Evolutionary conservation across 2,888 invertebrate species (phyloP).

Genomic region (Melipona beecheii): DNA sequence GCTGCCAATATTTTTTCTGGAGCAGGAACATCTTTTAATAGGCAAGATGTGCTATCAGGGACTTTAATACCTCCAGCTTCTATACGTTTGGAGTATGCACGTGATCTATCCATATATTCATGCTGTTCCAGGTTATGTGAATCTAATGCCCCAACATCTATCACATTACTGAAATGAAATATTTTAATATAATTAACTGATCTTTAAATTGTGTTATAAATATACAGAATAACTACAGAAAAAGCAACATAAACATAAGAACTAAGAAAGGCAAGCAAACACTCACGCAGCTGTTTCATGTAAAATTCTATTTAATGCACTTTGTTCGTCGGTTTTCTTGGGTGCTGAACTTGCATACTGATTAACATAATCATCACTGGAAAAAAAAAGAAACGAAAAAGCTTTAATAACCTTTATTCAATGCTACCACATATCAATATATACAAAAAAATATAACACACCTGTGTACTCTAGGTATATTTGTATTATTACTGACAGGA

Average conservation of each 20-base stretch:
- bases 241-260: slow-evolving; percentile 38
- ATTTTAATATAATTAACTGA: too few species aligned
- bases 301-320: slow-evolving; percentile 94
- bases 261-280: slow-evolving; percentile 54
- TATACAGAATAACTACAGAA: slow-evolving; percentile 28
- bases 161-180: slow-evolving; percentile 90
- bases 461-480: slow-evolving; percentile 89
- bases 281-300: slow-evolving; percentile 95
- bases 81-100: slow-evolving; percentile 81
- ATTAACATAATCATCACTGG: slow-evolving; percentile 88
- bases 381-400: slow-evolving; percentile 52
- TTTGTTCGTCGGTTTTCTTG: slow-evolving; percentile 95
- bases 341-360: slow-evolving; percentile 88
- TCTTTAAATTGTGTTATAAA: background rate
- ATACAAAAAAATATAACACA: slow-evolving; percentile 68
- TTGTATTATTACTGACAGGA: slow-evolving; percentile 90
- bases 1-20: slow-evolving; percentile 89
- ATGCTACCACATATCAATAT: background rate
- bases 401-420: slow-evolving; percentile 15
- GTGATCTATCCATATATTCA: slow-evolving; percentile 90
- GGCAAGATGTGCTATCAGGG: slow-evolving; percentile 84
- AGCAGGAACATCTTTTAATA: slow-evolving; percentile 90
- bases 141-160: slow-evolving; percentile 96
- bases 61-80: slow-evolving; percentile 84
- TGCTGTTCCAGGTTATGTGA: slow-evolving; percentile 95